These are phyloP conservation scores for Sebastes schlegelii DNA, from an alignment of 2,113 vertebrate species.

Conservation along the genomic window DNA sequence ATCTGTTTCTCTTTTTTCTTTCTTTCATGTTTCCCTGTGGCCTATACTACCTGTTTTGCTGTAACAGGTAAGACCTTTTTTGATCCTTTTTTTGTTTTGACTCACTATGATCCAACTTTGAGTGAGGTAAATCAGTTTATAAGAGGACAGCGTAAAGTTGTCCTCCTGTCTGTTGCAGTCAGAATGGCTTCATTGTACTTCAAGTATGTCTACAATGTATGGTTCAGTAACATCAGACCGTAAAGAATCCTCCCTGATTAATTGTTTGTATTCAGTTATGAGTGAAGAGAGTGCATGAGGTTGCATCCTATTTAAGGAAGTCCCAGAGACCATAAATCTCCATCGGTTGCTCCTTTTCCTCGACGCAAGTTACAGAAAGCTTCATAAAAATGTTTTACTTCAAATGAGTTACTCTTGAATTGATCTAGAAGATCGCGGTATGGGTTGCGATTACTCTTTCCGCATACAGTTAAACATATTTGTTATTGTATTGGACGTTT, in stretches of 20 bases:
- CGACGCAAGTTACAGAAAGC: neutral
- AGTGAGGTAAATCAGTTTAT: neutral
- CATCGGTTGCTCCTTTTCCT: neutral
- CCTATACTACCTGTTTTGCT: neutral
- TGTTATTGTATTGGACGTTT: neutral
- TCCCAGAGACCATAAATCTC: neutral
- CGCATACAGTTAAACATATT: neutral
- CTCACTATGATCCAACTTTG: neutral
- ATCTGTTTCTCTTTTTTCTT: conserved; percentile 8
- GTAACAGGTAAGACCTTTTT: conserved; percentile 36
- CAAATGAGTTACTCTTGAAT: neutral
- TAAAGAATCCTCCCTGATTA: neutral
- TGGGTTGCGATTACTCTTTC: neutral
- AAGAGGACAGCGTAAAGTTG: too few relatives aligned
- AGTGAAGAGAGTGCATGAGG: neutral
- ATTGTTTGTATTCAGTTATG: neutral
- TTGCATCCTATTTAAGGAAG: neutral
- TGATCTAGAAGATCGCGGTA: conserved; percentile 28
- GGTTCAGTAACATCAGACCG: neutral
- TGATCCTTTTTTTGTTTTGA: neutral
- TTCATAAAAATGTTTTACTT: neutral
- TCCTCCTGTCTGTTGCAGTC: neutral
- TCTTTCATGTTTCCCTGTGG: conserved; percentile 27
- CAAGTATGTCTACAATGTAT: neutral
- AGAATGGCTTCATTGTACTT: neutral